Conservation (phyloP, 2,888 invertebrate genomes). For the Agrotis puta region DNA sequence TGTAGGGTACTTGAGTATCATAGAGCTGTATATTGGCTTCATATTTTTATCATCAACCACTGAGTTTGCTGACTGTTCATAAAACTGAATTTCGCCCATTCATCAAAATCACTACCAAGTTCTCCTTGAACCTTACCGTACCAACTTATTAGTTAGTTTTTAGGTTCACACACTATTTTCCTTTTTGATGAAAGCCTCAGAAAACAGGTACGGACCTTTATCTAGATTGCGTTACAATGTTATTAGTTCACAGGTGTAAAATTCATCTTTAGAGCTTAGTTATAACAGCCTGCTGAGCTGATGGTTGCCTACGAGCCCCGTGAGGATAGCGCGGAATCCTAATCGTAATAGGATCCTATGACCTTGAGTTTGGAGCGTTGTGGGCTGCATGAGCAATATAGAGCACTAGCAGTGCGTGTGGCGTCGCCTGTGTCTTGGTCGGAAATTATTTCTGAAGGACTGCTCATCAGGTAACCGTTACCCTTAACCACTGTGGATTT, state of each 20-base stretch:
- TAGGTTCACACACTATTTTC: no score
- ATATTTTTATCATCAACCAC: background rate
- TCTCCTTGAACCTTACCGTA: no score
- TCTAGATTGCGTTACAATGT: background rate
- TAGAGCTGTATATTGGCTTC: background rate
- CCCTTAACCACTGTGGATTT: no score
- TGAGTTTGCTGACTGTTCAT: background rate
- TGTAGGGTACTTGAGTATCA: background rate
- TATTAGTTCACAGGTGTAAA: constrained; percentile 47
- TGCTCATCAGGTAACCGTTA: no score
- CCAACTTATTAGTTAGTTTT: no score
- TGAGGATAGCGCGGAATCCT: constrained; percentile 26
- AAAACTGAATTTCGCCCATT: background rate
- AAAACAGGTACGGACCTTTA: background rate
- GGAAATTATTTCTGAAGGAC: background rate
- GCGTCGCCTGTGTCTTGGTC: background rate
- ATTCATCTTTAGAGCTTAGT: constrained; percentile 6
- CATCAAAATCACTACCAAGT: background rate
- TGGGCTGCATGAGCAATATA: constrained; percentile 24
- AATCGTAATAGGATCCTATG: constrained; percentile 37
- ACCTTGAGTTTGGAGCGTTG: constrained; percentile 33
- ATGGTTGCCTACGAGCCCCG: constrained; percentile 23
- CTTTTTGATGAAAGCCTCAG: no score
- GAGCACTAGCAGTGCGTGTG: background rate
- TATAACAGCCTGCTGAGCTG: constrained; percentile 6